Base-by-base conservation (phyloP, 1,140 invertebrate species). In the Steinernema khuongi region DNA sequence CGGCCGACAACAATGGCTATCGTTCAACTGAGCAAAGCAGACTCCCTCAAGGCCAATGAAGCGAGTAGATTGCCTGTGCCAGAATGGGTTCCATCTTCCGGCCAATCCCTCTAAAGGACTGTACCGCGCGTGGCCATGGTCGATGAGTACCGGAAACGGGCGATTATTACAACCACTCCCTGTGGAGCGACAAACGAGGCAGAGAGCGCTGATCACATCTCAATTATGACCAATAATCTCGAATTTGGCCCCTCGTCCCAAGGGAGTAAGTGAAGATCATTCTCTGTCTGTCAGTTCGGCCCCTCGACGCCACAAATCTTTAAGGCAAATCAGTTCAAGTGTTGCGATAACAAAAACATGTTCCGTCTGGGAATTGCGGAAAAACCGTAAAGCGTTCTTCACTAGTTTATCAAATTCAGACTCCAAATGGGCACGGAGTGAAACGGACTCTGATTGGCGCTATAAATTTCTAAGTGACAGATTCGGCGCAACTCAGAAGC, bases 341-440 rank as follows among this genome's bases (percentile, higher is more conserved):
- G 50, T 60, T 60, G 50, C 50, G 50, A 60, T 60, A 60, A 60
- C 50, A 60, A 60, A 60, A 60, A 60, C 50, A 60, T 60, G 7
- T 26, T 60, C 50, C 50, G 22, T 60, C 50, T 22, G 50, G 19
- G 50, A 60, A 60, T 60, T 60, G 22, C 7, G 7, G 50, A 22
- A 26, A 11, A 26, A 11, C 14, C 19, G 22, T n/a, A 22, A 22
- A 7, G 2, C 14, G 19, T 14, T 60, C 19, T 2, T n/a, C 4
- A 11, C 7, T 7, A 60, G 7, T 60, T 60, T 22, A 60, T 60
- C 50, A 60, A 22, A 7, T 14, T 7, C 50, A 26, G 19, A 60
- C 26, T 14, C 4, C 50, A 26, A 26, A 60, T 26, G 50, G 50
- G 14, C 7, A 4, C 22, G 50, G 7, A 26, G 11, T 4, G 50